Conservation (phyloP, 2,113 vertebrate genomes). For the Microcebus murinus region DNA sequence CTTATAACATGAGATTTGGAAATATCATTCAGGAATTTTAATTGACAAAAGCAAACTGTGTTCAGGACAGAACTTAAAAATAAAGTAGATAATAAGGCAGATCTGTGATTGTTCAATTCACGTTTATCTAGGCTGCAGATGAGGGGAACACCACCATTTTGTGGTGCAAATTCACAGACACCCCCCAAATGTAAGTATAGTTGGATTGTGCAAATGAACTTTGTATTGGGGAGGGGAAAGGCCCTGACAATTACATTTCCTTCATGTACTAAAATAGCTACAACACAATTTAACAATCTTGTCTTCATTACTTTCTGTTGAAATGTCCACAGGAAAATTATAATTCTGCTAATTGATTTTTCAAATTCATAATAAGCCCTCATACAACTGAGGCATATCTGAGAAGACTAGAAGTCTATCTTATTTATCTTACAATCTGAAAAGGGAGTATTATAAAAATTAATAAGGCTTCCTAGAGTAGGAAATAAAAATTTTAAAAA, state of each 20-base stretch:
- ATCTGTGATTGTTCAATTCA: neutral
- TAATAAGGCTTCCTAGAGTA: conserved; percentile 58
- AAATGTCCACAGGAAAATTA: conserved; percentile 46
- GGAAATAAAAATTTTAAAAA: conserved; percentile 69
- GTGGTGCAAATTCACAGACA: neutral
- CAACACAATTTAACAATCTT: neutral
- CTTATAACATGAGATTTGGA: neutral
- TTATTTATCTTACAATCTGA: conserved; percentile 57
- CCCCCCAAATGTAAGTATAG: neutral
- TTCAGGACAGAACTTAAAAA: conserved; percentile 17
- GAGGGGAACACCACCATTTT: neutral
- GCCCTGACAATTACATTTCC: neutral
- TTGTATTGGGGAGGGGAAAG: neutral
- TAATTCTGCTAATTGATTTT: conserved; percentile 40
- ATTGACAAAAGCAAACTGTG: neutral
- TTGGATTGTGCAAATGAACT: neutral
- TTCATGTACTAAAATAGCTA: conserved; percentile 4
- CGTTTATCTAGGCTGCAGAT: neutral
- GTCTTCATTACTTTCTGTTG: conserved; percentile 34
- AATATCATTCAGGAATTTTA: neutral
- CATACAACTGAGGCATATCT: conserved; percentile 5
- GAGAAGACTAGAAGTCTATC: conserved; percentile 43
- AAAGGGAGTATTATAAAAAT: conserved; percentile 61
- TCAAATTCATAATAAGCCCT: conserved; percentile 35
- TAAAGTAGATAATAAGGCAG: neutral